Conservation (phyloP, 2,113 vertebrate genomes). For the Podarcis cretensis region DNA sequence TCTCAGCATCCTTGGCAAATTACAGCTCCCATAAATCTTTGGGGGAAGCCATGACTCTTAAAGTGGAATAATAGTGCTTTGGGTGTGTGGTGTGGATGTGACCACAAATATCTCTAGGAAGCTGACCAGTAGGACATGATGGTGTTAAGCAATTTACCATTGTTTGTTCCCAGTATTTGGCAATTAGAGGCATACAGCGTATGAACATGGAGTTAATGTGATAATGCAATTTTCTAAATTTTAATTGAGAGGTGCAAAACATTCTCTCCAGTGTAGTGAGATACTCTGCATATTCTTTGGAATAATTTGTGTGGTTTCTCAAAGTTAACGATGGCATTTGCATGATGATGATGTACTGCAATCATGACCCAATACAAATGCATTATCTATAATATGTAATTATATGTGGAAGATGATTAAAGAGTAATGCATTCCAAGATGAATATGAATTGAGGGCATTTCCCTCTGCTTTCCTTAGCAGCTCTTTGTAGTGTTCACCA, state of each 20-base stretch:
- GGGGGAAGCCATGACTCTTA: no score
- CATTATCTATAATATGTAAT: conserved; percentile 72
- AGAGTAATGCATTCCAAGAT: conserved; percentile 65
- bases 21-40: no score
- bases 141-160: neutral
- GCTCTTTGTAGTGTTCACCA: conserved; percentile 28
- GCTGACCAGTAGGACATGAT: neutral
- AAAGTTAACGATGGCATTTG: conserved; percentile 64
- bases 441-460: conserved; percentile 57
- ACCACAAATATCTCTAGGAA: neutral
- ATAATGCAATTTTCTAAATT: conserved; percentile 50
- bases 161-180: neutral
- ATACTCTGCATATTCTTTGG: conserved; percentile 50
- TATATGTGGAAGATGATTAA: conserved; percentile 69
- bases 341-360: conserved; percentile 57
- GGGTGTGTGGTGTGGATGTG: no score
- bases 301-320: conserved; percentile 62
- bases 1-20: no score
- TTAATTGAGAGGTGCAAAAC: neutral
- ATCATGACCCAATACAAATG: conserved; percentile 50
- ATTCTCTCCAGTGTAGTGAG: conserved; percentile 58
- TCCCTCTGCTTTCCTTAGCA: conserved; percentile 24
- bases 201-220: neutral
- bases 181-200: neutral
- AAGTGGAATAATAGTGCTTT: no score